Base-by-base conservation (phyloP, 2,113 vertebrate species). In the Elgaria multicarinata region DNA sequence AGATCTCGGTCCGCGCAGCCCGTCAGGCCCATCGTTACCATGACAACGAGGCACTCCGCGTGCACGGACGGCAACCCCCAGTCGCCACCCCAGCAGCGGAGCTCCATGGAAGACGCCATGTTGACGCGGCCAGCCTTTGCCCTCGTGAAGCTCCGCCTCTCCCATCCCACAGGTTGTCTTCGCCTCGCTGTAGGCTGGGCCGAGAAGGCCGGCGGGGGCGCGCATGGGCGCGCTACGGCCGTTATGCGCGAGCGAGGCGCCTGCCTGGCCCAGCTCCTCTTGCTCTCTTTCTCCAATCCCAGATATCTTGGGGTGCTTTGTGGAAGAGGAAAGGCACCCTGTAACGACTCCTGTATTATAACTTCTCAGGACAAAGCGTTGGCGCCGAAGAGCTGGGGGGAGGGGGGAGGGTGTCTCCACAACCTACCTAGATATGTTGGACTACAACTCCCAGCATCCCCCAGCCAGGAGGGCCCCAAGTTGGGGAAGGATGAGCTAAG, bases 31-130 rank as follows among this genome's bases (percentile, higher is more conserved):
- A 55, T 87, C 31, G 58, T 98, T 98, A 99, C 99, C 99, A 99
- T 96, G 39, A 99, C 98, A 85, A 98, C 96, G 39, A 99, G 96
- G 26, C 97, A 98, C 92, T 99, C 98, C 77, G 97, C 97, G 96
- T 99, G 98, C 10, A 99, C 96, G 22, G 99, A 99, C 3, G 98
- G 99, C 84, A 99, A 95, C 80, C 98, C 98, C 99, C 99, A 99
- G 72, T 96, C 99, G 75, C 97, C 98, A 90, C 98, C 98, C 99
- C 99, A 99, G 96, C 98, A 99, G 88, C 97, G 97, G 93, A 99
- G 97, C 95, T 99, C 98, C 97, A 99, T 98, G 98, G 98, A 95
- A 89, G 98, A 96, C 96, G 98, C 98, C 98, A 99, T 99, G 95
- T 98, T 98, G 87, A 76, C 78, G n/a, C 90, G 31, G 10, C n/a